These are phyloP conservation scores for Platysternon megacephalum DNA, from an alignment of 2,113 vertebrate genomes.

Conservation along the genomic window DNA sequence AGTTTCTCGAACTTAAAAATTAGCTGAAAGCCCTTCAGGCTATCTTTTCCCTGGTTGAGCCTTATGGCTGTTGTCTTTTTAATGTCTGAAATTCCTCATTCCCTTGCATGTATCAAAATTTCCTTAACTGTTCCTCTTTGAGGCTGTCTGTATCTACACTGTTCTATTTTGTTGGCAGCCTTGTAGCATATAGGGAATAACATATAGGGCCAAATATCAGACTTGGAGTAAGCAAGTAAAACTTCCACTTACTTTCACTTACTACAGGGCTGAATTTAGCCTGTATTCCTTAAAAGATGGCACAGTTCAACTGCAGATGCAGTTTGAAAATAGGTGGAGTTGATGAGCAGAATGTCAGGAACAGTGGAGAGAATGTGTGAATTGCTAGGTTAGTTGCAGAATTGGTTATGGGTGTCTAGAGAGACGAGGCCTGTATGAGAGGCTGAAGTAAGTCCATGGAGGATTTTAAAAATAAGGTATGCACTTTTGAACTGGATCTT, in stretches of 20 bases:
- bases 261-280: background rate
- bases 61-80: conserved; percentile 25
- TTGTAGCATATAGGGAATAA: conserved; percentile 1
- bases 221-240: conserved; percentile 33
- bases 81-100: background rate
- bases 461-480: background rate
- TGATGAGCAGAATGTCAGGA: background rate
- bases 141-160: conserved; percentile 17
- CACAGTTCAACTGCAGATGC: background rate
- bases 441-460: background rate
- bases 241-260: background rate
- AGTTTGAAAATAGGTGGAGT: conserved; percentile 11
- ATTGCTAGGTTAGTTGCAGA: background rate
- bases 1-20: conserved; percentile 17
- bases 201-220: background rate
- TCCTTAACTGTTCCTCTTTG: conserved; percentile 41
- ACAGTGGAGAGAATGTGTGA: background rate
- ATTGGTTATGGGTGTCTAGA: background rate
- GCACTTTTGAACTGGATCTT: background rate
- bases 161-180: conserved; percentile 38
- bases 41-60: background rate
- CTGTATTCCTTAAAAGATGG: background rate
- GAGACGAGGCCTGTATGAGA: background rate
- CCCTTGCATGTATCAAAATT: conserved; percentile 28
- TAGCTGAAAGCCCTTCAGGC: background rate